Evolutionary conservation across 2,113 vertebrate genomes (phyloP), one percentile per base, ranked within the genome.

Genomic region (Tapirus terrestris): DNA sequence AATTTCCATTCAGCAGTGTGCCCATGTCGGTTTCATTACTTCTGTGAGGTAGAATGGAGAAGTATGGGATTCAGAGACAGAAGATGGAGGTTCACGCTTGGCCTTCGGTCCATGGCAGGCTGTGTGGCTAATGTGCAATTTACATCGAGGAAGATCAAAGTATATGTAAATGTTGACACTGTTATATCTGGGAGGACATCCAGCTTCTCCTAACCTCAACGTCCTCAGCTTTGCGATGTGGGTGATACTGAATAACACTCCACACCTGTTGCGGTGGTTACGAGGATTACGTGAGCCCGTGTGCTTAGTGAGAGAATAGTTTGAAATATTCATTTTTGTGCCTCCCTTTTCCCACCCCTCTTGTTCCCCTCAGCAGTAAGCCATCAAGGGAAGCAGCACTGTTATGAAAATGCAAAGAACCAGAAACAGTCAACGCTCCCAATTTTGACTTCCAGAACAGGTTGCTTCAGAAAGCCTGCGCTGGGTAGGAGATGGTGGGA

Each of bases 401-500:
- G 17, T n/a, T 76, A 39, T 7, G 12, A 75, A 86, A 67, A 39
- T 33, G 43, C 80, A 51, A 72, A 67, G 17, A 89, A 39, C 27
- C 63, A 61, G 33, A 87, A 43, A 33, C 8, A 70, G 81, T 48
- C 21, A 17, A 20, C 25, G 21, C 31, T 53, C 0, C 6, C 21
- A 36, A 68, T 65, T 27, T 53, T 90, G 16, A 93, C 27, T 97
- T 94, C 16, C 65, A 84, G 58, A 67, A 39, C 33, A 79, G 39
- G 65, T 21, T 56, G 25, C 33, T 76, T 58, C 6, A 6, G 8
- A 51, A 36, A 76, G 25, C 10, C 12, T 51, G 13, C 3, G 48
- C 39, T 25, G 20, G 14, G 17, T 23, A 56, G 72, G 36, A 94
- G 31, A 16, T 8, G 6, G 16, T 43, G 8, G 45, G 27, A 29